Base-by-base conservation (phyloP, 1,140 invertebrate genomes). In the Streblospio benedicti region DNA sequence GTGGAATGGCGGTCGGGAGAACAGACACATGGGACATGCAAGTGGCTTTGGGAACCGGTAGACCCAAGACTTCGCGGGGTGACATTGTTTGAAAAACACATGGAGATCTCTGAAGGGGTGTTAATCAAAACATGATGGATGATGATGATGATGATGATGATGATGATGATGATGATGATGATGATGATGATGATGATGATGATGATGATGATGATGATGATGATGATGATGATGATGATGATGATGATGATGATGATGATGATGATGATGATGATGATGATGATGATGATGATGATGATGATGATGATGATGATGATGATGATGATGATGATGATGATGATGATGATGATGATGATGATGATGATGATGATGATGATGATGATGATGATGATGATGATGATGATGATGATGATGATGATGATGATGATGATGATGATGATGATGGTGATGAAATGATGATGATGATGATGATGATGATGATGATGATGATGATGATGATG, bases 201-300 rank as follows among this genome's bases (percentile, higher is more conserved):
- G 35, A 41, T 41, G n/a, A 41, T 41, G 35, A 41, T 9, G n/a
- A 6, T 20, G 4, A 47, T 9, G n/a, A 4, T 20, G 44, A 47
- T 47, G 44, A 47, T 47, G 44, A 47, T 47, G 44, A 47, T 47
- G 44, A 47, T 47, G 44, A 47, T 47, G 44, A 47, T 47, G 44
- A 47, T 47, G 44, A 47, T 47, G 44, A 47, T 47, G 44, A 47
- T 47, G 44, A 47, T 47, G 44, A 47, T 47, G 44, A 47, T 47
- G 44, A 47, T 47, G 44, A 47, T 47, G 44, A 47, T 47, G 44
- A 47, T 47, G 44, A 47, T 47, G 44, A 47, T 47, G 18, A 47
- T 47, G 18, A 47, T 47, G 18, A 47, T 47, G 18, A 47, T 47
- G 18, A 47, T 47, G 18, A 47, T 47, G 18, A 47, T 47, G 27